Base-by-base conservation (phyloP, 2,888 invertebrate species). In the Tenthredo livida region DNA sequence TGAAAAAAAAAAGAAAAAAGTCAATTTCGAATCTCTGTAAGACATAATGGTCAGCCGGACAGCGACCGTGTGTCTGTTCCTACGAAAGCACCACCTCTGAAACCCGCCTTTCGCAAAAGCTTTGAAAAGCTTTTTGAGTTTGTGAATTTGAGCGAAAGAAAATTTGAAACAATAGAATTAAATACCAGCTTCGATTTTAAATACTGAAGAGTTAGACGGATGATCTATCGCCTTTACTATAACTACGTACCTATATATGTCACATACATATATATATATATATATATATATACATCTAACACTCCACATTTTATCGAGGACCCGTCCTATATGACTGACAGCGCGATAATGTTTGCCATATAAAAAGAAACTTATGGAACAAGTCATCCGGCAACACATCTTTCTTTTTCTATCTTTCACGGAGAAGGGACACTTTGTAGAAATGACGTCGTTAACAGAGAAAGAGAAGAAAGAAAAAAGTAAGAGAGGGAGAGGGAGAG, bases 301-400 rank as follows among this genome's bases (percentile, higher is more conserved):
- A 50, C 77, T 50, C 17, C 54, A 77, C 17, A 54, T 54, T 77
- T 77, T 54, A 50, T 77, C 17, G 29, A 77, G 29, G 33, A 33
- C 17, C 77, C 29, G 54, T 54, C 40, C 17, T 43, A 77, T 50
- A 77, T 50, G 50, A 50, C n/a, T 37, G 50, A 50, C 50, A 17
- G 50, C 50, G 50, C 50, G 50, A 47, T 77, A 50, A 77, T 77
- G 50, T 77, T 77, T 40, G 50, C 29, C 15, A 33, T 50, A 33
- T 33, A 67, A 37, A 70, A 12, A 43, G 43, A 25, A 43, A 40
- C 40, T 43, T 73, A 73, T 43, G 43, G 73, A 73, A 15, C 73
- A 40, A 73, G 40, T 73, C 72, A 40, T 15, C n/a, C 12, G 72
- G 72, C 15, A 40, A 72, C n/a, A 61, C 33, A 67, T 25, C 12